These are phyloP conservation scores for Phrynocephalus vlangalii DNA, from an alignment of 2,797 vertebrate species.

Conservation along the genomic window DNA sequence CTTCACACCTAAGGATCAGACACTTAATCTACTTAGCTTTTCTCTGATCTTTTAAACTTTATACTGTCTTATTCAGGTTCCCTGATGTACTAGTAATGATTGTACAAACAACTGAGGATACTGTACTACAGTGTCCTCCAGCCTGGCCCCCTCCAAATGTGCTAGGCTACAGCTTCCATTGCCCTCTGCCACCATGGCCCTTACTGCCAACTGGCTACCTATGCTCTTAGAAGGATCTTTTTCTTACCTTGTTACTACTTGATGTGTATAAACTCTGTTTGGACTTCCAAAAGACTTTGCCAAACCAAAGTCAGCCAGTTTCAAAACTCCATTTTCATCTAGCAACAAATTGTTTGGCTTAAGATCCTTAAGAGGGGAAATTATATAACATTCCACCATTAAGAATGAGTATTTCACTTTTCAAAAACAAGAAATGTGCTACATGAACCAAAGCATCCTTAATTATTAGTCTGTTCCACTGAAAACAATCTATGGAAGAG, in stretches of 20 bases:
- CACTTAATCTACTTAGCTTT: background rate
- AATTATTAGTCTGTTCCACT: background rate
- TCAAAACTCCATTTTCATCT: slow-evolving; percentile 93
- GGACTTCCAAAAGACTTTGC: slow-evolving; percentile 98
- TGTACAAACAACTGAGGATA: background rate
- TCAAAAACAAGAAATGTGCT: slow-evolving; percentile 5
- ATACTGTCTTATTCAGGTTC: background rate
- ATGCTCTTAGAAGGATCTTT: background rate
- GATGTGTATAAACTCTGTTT: slow-evolving; percentile 95
- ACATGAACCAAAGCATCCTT: background rate
- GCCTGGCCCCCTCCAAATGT: background rate
- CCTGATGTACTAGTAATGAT: background rate
- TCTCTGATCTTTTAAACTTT: background rate
- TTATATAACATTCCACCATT: slow-evolving; percentile 18
- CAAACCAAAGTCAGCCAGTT: slow-evolving; percentile 96
- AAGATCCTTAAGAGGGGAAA: slow-evolving; percentile 84
- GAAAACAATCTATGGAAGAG: background rate
- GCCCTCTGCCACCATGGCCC: background rate
- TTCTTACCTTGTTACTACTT: slow-evolving; percentile 95
- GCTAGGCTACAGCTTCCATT: background rate
- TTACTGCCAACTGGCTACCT: background rate
- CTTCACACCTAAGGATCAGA: background rate
- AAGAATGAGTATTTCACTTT: background rate
- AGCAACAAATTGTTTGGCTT: slow-evolving; percentile 97
- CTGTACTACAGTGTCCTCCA: background rate